Percentiles rank a stretch among this genome's conserved stretches.
phyloP scores from a whole-genome alignment of 2,888 invertebrate genomes.

The Leucophora obtusa region DNA sequence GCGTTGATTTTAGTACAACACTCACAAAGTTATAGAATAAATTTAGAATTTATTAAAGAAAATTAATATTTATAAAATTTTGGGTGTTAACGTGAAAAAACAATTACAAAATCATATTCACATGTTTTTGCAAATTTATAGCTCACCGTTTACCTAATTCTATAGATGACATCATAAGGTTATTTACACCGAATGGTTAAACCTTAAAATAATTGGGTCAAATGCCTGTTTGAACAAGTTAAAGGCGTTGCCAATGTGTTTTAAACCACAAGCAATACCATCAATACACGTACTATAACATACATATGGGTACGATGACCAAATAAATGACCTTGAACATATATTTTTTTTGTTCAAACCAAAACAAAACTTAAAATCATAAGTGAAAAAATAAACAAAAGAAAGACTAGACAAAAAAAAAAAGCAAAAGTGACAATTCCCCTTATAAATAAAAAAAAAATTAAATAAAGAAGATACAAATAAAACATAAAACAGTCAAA shows the following conservation, averaged over 20 bases:
- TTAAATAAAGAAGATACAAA: no score
- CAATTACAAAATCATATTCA: no score
- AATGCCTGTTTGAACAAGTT: conserved; percentile 12
- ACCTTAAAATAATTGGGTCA: conserved; percentile 36
- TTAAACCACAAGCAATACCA: neutral
- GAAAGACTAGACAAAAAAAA: neutral
- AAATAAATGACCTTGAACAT: neutral
- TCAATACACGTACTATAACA: neutral
- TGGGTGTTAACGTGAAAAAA: no score
- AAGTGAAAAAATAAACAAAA: neutral
- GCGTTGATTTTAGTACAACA: no score
- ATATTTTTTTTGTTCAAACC: neutral
- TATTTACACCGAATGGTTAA: conserved; percentile 4
- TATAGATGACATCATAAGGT: conserved; percentile 5
- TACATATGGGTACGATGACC: neutral
- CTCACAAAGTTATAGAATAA: no score
- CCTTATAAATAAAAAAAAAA: neutral
- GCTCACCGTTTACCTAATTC: neutral
- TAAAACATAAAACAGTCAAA: no score
- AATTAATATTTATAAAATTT: no score
- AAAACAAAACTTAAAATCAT: neutral
- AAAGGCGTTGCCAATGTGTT: conserved; percentile 22
- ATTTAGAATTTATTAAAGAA: no score
- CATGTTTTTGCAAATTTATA: neutral
- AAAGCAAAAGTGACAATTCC: neutral